Percentiles rank a stretch among this genome's conserved stretches.
Conservation (phyloP, 1,140 invertebrate genomes). For the Melanaphis sacchari region DNA sequence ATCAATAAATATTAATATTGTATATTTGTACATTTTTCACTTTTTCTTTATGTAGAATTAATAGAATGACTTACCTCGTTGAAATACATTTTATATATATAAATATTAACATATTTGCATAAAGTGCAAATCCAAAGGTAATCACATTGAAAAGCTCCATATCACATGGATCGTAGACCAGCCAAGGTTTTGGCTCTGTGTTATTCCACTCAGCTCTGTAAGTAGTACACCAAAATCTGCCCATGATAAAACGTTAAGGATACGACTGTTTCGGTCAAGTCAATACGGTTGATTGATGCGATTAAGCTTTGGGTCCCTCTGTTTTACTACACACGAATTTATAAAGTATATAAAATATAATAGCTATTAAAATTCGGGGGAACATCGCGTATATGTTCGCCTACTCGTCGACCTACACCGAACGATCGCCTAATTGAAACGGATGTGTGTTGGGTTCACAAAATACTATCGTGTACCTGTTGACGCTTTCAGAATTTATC, state of each 20-base stretch:
- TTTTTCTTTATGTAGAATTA: background rate
- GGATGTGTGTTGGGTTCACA: conserved; percentile 40
- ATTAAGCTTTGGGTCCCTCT: conserved; percentile 39
- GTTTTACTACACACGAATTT: conserved; percentile 26
- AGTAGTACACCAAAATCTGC: conserved; percentile 28
- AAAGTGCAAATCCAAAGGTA: conserved; percentile 37
- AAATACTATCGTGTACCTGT: conserved; percentile 22
- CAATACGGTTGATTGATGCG: conserved; percentile 44
- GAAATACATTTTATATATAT: conserved; percentile 42
- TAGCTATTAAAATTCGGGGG: conserved; percentile 44
- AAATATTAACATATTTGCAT: conserved; percentile 44
- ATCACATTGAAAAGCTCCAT: conserved; percentile 41
- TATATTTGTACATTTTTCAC: background rate
- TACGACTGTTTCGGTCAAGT: conserved; percentile 34
- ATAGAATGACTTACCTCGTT: conserved; percentile 3
- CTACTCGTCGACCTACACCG: conserved; percentile 49
- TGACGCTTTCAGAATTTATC: conserved; percentile 31
- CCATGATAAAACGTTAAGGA: background rate
- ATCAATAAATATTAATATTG: background rate
- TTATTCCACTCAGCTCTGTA: conserved; percentile 10
- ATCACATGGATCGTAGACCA: conserved; percentile 46
- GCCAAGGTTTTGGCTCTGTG: conserved; percentile 41
- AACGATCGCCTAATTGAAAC: conserved; percentile 44
- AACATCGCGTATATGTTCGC: conserved; percentile 12
- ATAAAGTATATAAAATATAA: conserved; percentile 7